Evolutionary conservation across 1,140 invertebrate species (phyloP), one percentile per base, ranked within the genome.

Genomic region (Zaprionus ghesquierei): DNA sequence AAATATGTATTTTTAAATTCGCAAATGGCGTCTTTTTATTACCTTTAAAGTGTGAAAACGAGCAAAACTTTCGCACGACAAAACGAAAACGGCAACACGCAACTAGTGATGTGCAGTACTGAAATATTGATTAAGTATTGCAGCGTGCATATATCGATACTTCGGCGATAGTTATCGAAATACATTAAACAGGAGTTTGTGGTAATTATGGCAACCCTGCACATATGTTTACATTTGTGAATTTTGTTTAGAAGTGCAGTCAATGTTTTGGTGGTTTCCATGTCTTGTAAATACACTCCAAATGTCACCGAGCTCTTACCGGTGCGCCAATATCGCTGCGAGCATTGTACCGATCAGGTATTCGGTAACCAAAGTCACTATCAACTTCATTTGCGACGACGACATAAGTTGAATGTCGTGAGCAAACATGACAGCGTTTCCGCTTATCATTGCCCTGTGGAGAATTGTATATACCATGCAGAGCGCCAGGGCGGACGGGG

Each of bases 301-400:
- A 50, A 84, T 44, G 64, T 87, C 23, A 22, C 50, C 0, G 79
- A 80, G 49, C 22, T 87, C 6, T 44, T 89, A 49, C 84, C 84
- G 1, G 50, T 71, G 2, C 63, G 84, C 6, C 49, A 89, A 23
- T 76, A 87, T 38, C 74, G 79, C 10, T 87, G 84, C 46, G 60
- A 71, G 1, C 44, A 53, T 0, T 84, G 84, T 31, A 55, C 25
- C 13, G 55, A 74, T 22, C 60, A 84, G 18, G 76, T 87, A 1
- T 87, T 89, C 12, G 46, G 70, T 13, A 87, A 87, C 55, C 62
- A 77, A n/a, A 80, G 84, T 41, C 84, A 87, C 56, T 87, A 74
- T 9, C 69, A 79, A 13, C 18, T 87, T 3, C 84, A 87, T 23
- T 27, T 84, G 18, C 76, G 84, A 3, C 58, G 71, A 20, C 51